Evolutionary conservation across 2,888 invertebrate genomes (phyloP), one percentile per base, ranked within the genome.

Genomic region (Sinohyriopsis cumingii): DNA sequence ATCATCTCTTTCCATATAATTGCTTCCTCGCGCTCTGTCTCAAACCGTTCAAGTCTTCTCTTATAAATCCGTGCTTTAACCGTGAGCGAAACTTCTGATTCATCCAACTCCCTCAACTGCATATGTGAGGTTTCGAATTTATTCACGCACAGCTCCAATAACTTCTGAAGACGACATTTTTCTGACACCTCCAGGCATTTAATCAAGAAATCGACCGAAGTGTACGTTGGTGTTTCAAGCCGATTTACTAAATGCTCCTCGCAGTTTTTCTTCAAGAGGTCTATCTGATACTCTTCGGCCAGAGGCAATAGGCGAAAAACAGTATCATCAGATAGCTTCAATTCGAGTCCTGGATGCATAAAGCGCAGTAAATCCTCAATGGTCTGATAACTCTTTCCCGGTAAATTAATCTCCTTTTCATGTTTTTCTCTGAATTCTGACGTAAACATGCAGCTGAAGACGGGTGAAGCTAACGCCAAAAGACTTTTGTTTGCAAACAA

Each of bases 361-460:
- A 77, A 81, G 1, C 73, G 71, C 25, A 81, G 62, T 69, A 81
- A 66, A 45, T 81, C 81, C 15, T 69, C 57, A 12, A 81, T 64
- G 60, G 77, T 72, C 22, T 65, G n/a, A 24, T 69, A 72, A 9
- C 71, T 65, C 60, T 81, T 81, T 18, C 73, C 77, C 5, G 81
- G 81, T 20, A 81, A 60, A 24, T 72, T 59, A 25, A 81, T 69
- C 22, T 69, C 74, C 59, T 72, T 68, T 65, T 79, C 75, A 25
- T 68, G 61, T 55, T 71, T 78, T 67, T 81, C 81, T 66, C 63
- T 76, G 60, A 81, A 81, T 20, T 77, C 73, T 20, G 74, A 55
- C 18, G 81, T 78, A 55, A 81, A 79, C 81, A 81, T 81, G 59
- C 78, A 77, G 55, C 65, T 74, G 61, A 81, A 81, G 3, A 81